These are phyloP conservation scores for Chamaea fasciata DNA, from an alignment of 2,113 vertebrate genomes.

Conservation along the genomic window DNA sequence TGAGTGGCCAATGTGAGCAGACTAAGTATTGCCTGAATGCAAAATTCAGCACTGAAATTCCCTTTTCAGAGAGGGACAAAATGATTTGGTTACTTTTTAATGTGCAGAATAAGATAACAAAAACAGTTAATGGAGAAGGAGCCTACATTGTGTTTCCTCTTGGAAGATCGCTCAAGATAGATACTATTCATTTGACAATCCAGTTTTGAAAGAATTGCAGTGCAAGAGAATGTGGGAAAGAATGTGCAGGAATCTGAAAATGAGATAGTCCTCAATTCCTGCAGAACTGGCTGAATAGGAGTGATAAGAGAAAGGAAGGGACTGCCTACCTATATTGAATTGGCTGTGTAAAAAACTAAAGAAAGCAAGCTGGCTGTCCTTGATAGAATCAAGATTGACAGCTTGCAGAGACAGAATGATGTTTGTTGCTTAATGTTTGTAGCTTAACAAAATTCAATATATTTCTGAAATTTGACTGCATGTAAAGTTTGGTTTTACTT, in stretches of 20 bases:
- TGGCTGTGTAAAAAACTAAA: not conserved
- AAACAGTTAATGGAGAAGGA: not conserved
- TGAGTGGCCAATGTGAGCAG: not conserved
- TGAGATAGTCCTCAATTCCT: constrained; percentile 7
- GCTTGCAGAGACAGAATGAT: not conserved
- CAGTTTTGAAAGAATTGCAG: not conserved
- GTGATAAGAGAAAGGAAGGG: constrained; percentile 40
- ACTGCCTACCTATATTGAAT: constrained; percentile 2
- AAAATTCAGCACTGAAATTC: constrained; percentile 32
- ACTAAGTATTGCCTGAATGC: not conserved
- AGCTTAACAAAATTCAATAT: not conserved
- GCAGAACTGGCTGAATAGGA: constrained; percentile 30
- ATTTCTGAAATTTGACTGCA: not conserved
- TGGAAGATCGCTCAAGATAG: constrained; percentile 46
- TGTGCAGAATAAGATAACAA: not conserved
- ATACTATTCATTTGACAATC: not conserved
- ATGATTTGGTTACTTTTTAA: constrained; percentile 6
- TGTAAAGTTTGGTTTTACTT: not conserved
- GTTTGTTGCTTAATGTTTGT: constrained; percentile 1
- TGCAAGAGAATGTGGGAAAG: not conserved
- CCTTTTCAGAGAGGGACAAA: constrained; percentile 21
- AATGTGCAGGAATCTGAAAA: constrained; percentile 16
- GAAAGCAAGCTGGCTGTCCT: not conserved
- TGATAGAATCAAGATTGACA: constrained; percentile 39
- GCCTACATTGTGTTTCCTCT: not conserved